Percentiles rank a stretch among this genome's conserved stretches.
phyloP scores from a whole-genome alignment of 2,797 vertebrate genomes.

The Octomys mimax region DNA sequence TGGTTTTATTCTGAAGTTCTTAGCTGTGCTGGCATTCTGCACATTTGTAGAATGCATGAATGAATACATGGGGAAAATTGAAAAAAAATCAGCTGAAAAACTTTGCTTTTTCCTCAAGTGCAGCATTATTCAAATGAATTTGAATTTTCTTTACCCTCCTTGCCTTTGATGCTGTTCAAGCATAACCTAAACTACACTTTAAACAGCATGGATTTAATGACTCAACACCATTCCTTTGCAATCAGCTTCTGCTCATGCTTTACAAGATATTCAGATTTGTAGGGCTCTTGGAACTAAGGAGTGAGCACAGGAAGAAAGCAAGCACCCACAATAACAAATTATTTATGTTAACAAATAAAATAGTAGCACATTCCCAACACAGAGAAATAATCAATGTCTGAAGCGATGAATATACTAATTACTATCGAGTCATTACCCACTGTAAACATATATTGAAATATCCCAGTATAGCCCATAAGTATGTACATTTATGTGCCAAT shows the following conservation, averaged over 20 bases:
- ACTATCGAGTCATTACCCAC: neutral
- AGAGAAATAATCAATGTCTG: neutral
- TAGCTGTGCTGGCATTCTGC: slow-evolving; percentile 6
- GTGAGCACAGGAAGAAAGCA: neutral
- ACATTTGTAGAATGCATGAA: slow-evolving; percentile 65
- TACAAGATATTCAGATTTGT: slow-evolving; percentile 36
- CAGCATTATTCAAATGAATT: slow-evolving; percentile 74
- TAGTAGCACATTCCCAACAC: neutral
- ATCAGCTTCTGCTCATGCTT: slow-evolving; percentile 6
- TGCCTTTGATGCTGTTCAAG: slow-evolving; percentile 48
- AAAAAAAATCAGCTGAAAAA: slow-evolving; percentile 59
- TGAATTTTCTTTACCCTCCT: slow-evolving; percentile 60
- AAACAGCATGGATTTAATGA: slow-evolving; percentile 71
- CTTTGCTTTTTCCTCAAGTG: slow-evolving; percentile 59
- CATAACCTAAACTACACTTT: slow-evolving; percentile 64
- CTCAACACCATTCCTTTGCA: slow-evolving; percentile 51
- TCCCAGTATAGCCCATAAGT: neutral
- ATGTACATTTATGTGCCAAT: neutral
- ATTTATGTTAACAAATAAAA: slow-evolving; percentile 18
- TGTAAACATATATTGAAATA: neutral
- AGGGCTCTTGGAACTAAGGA: slow-evolving; percentile 15
- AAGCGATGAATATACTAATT: neutral
- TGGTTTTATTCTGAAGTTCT: slow-evolving; percentile 22
- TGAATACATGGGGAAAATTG: slow-evolving; percentile 17
- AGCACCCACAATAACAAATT: neutral